phyloP scores from a whole-genome alignment of 1,140 invertebrate species.

The Druon quercuslanigerum region DNA sequence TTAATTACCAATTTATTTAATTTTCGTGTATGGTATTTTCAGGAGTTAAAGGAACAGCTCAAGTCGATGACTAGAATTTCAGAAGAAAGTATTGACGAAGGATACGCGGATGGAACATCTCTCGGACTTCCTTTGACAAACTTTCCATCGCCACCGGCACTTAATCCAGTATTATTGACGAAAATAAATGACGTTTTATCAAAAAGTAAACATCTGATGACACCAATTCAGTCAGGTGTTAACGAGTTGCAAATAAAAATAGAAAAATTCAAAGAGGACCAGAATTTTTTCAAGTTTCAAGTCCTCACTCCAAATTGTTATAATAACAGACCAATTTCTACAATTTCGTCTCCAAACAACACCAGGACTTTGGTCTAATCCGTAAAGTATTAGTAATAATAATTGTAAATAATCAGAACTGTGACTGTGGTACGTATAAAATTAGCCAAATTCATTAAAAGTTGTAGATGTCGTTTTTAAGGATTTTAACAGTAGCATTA shows the following conservation, averaged over 20 bases:
- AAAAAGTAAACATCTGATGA: slow-evolving; percentile 61
- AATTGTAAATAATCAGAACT: not conserved
- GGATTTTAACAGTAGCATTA: no score
- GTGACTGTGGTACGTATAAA: not conserved
- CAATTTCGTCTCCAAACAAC: not conserved
- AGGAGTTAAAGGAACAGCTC: slow-evolving; percentile 59
- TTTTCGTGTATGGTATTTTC: slow-evolving; percentile 16
- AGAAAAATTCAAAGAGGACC: slow-evolving; percentile 48
- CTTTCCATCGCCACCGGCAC: slow-evolving; percentile 59
- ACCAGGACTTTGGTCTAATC: slow-evolving; percentile 1
- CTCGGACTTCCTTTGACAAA: slow-evolving; percentile 36
- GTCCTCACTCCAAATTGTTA: slow-evolving; percentile 42
- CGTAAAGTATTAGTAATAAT: not conserved
- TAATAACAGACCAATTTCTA: slow-evolving; percentile 33
- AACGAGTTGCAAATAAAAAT: slow-evolving; percentile 59
- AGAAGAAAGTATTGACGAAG: slow-evolving; percentile 66
- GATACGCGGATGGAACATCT: slow-evolving; percentile 59
- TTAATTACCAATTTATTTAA: slow-evolving; percentile 4
- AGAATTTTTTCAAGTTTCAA: slow-evolving; percentile 35
- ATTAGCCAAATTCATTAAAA: no score
- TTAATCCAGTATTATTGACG: slow-evolving; percentile 62
- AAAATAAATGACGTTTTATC: slow-evolving; percentile 58
- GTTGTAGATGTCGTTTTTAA: no score
- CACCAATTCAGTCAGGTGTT: slow-evolving; percentile 60
- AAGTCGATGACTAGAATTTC: slow-evolving; percentile 45